These are phyloP conservation scores for Phania funesta DNA, from an alignment of 2,888 invertebrate genomes.

Conservation along the genomic window DNA sequence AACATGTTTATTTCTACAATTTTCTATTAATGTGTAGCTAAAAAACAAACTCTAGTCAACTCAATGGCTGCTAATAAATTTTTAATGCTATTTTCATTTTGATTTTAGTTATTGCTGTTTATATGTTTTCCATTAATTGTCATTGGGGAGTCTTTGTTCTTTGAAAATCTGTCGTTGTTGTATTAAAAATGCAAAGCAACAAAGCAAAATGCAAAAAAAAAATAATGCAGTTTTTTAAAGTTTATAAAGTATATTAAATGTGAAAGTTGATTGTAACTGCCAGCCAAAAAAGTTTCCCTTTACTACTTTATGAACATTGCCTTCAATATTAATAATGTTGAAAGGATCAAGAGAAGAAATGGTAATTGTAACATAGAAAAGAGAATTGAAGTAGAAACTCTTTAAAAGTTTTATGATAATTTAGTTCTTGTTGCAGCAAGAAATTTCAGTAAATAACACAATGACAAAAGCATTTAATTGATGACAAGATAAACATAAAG, in stretches of 20 bases:
- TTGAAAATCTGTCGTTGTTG: slow-evolving; percentile 9
- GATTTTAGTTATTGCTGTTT: not conserved
- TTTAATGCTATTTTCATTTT: slow-evolving; percentile 1
- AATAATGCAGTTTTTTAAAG: slow-evolving; percentile 29
- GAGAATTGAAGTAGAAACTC: slow-evolving; percentile 2
- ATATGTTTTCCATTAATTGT: slow-evolving; percentile 23
- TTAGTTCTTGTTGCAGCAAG: not conserved
- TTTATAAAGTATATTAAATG: slow-evolving; percentile 14
- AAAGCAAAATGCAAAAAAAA: not conserved
- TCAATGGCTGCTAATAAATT: slow-evolving; percentile 10
- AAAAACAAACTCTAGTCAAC: not conserved
- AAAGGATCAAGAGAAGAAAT: not conserved
- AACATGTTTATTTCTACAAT: not conserved
- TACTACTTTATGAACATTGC: slow-evolving; percentile 36
- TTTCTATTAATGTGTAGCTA: slow-evolving; percentile 4
- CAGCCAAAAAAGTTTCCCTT: not conserved
- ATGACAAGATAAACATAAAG: not conserved
- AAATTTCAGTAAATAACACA: not conserved
- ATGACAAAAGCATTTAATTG: not conserved
- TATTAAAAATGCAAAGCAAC: slow-evolving; percentile 21
- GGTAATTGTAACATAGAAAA: not conserved
- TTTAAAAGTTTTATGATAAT: slow-evolving; percentile 34
- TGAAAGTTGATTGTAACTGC: slow-evolving; percentile 29
- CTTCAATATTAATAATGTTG: slow-evolving; percentile 23
- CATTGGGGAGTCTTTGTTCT: slow-evolving; percentile 17